Evolutionary conservation across 2,113 vertebrate genomes (phyloP).

Genomic region (Bubo scandiacus): DNA sequence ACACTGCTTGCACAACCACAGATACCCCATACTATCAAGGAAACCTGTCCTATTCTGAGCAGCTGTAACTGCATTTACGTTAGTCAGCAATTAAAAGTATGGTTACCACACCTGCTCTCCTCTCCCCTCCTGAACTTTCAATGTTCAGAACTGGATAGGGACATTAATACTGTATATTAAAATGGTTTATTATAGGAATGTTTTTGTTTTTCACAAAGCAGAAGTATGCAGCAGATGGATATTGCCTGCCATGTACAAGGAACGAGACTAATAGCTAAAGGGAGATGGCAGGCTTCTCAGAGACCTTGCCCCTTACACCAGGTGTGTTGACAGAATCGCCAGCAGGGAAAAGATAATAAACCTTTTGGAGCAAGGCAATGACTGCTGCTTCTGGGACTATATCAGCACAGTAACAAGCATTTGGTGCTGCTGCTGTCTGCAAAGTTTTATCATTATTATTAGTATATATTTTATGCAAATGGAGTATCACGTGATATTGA

Average conservation of each 20-base stretch:
- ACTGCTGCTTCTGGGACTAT: conserved; percentile 51
- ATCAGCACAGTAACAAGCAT: conserved; percentile 22
- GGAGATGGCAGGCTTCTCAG: conserved; percentile 5
- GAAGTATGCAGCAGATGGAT: conserved; percentile 50
- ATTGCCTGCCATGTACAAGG: background rate
- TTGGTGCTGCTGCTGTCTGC: conserved; percentile 4
- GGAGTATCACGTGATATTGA: background rate
- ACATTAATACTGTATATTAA: background rate
- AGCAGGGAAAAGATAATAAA: conserved; percentile 59
- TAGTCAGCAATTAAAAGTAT: background rate
- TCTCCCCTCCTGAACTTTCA: background rate
- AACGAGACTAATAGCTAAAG: conserved; percentile 17
- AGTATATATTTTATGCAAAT: background rate
- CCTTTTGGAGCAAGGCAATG: conserved; percentile 23
- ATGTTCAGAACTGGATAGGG: background rate
- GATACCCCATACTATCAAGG: background rate
- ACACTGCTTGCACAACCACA: background rate
- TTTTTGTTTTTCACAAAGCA: conserved; percentile 2
- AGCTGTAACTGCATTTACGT: background rate
- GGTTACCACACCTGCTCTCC: background rate
- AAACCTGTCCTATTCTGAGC: background rate
- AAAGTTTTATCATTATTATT: conserved; percentile 37
- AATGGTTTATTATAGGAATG: background rate
- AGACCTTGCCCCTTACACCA: conserved; percentile 48
- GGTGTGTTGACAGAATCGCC: conserved; percentile 48